A percentile compares a stretch with the other conserved stretches of the same genome.
Conservation (phyloP, 2,888 invertebrate species). For the Crioceris asparagi region DNA sequence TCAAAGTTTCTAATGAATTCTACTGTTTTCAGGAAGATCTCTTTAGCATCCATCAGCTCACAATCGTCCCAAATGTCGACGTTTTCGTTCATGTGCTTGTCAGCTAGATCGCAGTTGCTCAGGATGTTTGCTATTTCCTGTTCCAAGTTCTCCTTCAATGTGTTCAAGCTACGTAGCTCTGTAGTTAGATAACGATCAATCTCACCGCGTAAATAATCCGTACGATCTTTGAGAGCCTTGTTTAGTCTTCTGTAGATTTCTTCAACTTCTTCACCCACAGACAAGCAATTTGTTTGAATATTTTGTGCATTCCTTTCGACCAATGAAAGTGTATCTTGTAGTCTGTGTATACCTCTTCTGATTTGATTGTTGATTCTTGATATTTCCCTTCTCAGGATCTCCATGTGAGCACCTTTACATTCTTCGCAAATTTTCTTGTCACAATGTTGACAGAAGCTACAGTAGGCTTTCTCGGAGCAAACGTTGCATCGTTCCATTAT, state of each 20-base stretch:
- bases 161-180: slow-evolving; percentile 75
- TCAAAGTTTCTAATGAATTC: slow-evolving; percentile 93
- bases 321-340: slow-evolving; percentile 73
- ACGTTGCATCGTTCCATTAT: slow-evolving; percentile 90
- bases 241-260: slow-evolving; percentile 80
- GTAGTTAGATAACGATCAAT: slow-evolving; percentile 84
- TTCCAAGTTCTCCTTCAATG: slow-evolving; percentile 87
- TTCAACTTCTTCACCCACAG: slow-evolving; percentile 88
- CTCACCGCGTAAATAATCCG: slow-evolving; percentile 77
- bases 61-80: slow-evolving; percentile 82
- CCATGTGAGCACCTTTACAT: slow-evolving; percentile 94
- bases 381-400: slow-evolving; percentile 69
- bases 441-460: slow-evolving; percentile 86
- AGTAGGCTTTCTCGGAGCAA: slow-evolving; percentile 85
- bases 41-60: slow-evolving; percentile 89
- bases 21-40: slow-evolving; percentile 90
- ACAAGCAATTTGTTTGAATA: slow-evolving; percentile 79
- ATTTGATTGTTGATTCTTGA: slow-evolving; percentile 44
- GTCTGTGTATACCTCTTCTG: slow-evolving; percentile 74
- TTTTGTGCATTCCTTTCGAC: slow-evolving; percentile 84
- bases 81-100: slow-evolving; percentile 84
- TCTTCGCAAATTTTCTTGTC: slow-evolving; percentile 95
- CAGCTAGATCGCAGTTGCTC: slow-evolving; percentile 93
- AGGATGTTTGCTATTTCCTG: slow-evolving; percentile 90
- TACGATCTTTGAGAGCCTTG: slow-evolving; percentile 83